phyloP scores from a whole-genome alignment of 2,797 vertebrate genomes.

The Syngnathus rostellatus region DNA sequence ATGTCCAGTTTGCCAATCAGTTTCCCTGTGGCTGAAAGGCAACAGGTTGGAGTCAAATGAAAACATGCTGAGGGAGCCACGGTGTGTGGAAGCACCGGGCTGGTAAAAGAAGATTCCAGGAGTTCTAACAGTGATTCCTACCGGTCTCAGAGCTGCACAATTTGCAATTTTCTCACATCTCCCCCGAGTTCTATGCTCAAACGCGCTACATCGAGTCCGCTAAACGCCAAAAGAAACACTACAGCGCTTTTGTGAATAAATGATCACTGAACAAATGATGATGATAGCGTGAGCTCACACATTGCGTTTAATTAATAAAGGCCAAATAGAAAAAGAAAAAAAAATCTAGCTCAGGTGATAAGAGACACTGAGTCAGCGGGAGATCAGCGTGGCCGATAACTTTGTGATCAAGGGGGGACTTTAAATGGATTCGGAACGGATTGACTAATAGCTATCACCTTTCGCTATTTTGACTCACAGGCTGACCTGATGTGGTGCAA shows the following conservation, averaged over 20 bases:
- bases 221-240: conserved; percentile 24
- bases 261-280: conserved; percentile 28
- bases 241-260: conserved; percentile 17
- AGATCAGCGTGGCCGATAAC: conserved; percentile 36
- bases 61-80: conserved; percentile 11
- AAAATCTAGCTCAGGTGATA: conserved; percentile 34
- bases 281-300: neutral
- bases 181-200: conserved; percentile 35
- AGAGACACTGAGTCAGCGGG: conserved; percentile 22
- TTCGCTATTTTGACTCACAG: conserved; percentile 53
- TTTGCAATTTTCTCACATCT: conserved; percentile 47
- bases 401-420: conserved; percentile 55
- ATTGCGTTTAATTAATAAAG: conserved; percentile 15
- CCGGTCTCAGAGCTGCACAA: neutral
- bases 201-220: neutral
- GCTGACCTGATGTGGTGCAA: conserved; percentile 54
- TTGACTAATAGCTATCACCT: conserved; percentile 61
- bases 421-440: conserved; percentile 64
- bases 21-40: conserved; percentile 23
- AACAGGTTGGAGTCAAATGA: conserved; percentile 45
- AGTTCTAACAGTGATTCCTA: conserved; percentile 27
- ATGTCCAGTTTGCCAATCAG: neutral
- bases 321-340: neutral
- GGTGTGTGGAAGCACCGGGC: neutral
- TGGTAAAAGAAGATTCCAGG: conserved; percentile 1